Evolutionary conservation across 2,113 vertebrate genomes (phyloP).

Genomic region (Dolichotis patagonum): DNA sequence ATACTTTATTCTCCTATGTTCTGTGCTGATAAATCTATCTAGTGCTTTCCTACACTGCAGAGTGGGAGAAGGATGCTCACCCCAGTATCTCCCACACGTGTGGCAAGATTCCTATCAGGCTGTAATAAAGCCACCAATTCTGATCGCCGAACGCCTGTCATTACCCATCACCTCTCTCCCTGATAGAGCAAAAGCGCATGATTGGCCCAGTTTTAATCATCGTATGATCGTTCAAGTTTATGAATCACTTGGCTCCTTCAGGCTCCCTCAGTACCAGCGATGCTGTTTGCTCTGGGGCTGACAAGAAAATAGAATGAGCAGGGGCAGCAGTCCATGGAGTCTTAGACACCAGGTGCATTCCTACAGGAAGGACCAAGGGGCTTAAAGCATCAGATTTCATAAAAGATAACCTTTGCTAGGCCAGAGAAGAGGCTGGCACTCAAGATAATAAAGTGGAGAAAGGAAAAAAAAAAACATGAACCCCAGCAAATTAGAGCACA

Average conservation of each 20-base stretch:
- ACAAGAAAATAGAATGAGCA: neutral
- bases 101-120: neutral
- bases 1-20: constrained; percentile 71
- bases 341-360: neutral
- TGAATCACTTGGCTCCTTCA: constrained; percentile 40
- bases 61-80: constrained; percentile 17
- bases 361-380: neutral
- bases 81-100: neutral
- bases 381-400: neutral
- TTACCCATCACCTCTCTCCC: neutral
- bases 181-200: neutral
- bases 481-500: neutral
- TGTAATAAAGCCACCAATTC: neutral
- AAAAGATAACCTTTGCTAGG: neutral
- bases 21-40: constrained; percentile 79
- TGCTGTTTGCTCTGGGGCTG: neutral
- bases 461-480: neutral
- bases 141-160: neutral
- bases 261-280: neutral
- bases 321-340: neutral
- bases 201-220: constrained; percentile 40
- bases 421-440: neutral
- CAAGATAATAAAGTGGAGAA: constrained; percentile 15
- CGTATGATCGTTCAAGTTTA: constrained; percentile 43
- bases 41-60: constrained; percentile 67